Evolutionary conservation across 2,113 vertebrate genomes (phyloP).

Genomic region (Chloropsis cyanopogon): DNA sequence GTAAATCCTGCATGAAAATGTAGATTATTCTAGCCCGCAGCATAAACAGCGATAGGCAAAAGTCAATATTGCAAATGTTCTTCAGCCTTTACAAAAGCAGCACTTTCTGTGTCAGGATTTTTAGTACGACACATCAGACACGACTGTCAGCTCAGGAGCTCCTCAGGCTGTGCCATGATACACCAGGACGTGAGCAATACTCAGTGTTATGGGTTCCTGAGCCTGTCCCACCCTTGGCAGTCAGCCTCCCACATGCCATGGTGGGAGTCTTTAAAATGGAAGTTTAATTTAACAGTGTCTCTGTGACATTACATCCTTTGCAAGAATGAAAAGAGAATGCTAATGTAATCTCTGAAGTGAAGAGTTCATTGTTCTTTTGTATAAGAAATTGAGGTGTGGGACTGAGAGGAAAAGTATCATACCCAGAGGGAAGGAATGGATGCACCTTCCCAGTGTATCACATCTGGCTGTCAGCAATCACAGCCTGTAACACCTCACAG

Average conservation of each 20-base stretch:
- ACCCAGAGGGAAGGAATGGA: not conserved
- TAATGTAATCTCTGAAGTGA: not conserved
- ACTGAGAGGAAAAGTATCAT: not conserved
- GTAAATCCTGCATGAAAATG: not conserved
- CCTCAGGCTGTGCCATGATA: not conserved
- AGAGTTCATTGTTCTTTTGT: not conserved
- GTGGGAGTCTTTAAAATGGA: not conserved
- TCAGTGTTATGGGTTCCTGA: accelerated
- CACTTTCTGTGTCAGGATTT: not conserved
- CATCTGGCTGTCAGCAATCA: not conserved
- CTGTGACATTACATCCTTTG: not conserved
- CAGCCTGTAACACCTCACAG: accelerated
- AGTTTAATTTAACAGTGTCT: not conserved
- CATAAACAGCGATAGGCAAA: not conserved
- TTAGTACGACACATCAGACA: not conserved
- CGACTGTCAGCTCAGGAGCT: not conserved
- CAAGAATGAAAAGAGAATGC: not conserved
- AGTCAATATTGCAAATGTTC: not conserved
- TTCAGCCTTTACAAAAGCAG: not conserved
- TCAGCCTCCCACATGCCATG: not conserved
- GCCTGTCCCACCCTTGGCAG: not conserved
- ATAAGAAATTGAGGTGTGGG: not conserved
- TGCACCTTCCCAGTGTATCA: not conserved
- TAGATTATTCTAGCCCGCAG: not conserved
- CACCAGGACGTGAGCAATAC: not conserved